Conservation (phyloP, 2,113 vertebrate genomes). For the Halichoeres trimaculatus region DNA sequence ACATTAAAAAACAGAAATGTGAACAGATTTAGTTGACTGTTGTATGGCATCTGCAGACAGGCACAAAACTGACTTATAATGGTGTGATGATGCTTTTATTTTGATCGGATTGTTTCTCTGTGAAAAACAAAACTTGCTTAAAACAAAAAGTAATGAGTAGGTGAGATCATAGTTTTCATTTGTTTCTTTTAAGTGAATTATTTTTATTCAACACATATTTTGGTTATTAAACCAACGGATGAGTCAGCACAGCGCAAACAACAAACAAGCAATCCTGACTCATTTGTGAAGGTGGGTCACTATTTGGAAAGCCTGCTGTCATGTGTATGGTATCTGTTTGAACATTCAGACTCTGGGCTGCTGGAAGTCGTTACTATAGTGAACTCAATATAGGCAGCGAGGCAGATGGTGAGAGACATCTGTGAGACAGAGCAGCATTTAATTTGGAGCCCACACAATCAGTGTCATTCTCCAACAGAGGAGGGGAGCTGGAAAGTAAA, state of each 20-base stretch:
- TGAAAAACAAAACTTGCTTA: neutral
- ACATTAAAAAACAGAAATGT: neutral
- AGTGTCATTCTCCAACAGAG: neutral
- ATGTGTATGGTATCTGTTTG: constrained; percentile 25
- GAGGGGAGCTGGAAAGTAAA: neutral
- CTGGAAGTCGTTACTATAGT: constrained; percentile 15
- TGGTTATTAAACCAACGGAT: neutral
- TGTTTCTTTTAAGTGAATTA: neutral
- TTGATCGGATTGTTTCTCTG: neutral
- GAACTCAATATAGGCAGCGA: constrained; percentile 20
- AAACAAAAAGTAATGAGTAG: neutral
- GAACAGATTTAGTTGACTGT: neutral
- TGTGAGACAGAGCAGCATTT: constrained; percentile 17
- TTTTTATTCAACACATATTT: neutral
- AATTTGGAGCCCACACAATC: constrained; percentile 11
- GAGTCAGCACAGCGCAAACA: constrained; percentile 12
- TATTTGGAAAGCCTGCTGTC: constrained; percentile 41
- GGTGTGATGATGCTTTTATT: neutral
- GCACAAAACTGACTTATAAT: neutral
- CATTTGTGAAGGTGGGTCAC: constrained; percentile 11
- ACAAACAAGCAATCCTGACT: constrained; percentile 9
- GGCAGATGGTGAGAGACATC: constrained; percentile 24
- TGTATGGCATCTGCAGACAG: neutral
- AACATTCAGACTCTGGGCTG: constrained; percentile 2
- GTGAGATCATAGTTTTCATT: neutral